Conservation (phyloP, 1,140 invertebrate species). For the Rhynchophorus ferrugineus region DNA sequence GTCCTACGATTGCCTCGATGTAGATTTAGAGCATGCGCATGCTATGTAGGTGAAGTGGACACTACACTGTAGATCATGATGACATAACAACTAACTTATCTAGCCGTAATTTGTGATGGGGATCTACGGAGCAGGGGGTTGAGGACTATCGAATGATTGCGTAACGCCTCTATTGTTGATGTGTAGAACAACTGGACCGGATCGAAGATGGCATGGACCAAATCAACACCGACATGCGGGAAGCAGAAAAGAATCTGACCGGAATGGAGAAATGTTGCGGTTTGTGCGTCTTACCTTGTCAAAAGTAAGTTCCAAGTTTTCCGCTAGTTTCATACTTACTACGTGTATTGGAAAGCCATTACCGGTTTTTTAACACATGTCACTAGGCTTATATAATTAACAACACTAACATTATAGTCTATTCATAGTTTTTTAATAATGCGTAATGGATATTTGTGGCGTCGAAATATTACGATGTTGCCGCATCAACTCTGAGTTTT, state of each 20-base stretch:
- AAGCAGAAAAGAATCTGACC: slow-evolving; percentile 98
- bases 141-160: background rate
- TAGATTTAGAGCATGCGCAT: slow-evolving; percentile 27
- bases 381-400: no score
- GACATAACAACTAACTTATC: slow-evolving; percentile 3
- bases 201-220: slow-evolving; percentile 99
- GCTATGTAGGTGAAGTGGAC: slow-evolving; percentile 14
- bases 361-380: no score
- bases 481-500: no score
- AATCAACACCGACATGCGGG: slow-evolving; percentile 98
- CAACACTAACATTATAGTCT: no score
- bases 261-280: slow-evolving; percentile 99
- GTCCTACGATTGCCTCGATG: no score
- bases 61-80: slow-evolving; percentile 14
- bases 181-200: slow-evolving; percentile 94
- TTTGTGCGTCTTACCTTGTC: slow-evolving; percentile 94
- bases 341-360: background rate
- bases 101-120: background rate
- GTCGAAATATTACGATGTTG: no score
- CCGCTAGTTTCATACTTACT: background rate
- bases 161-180: slow-evolving; percentile 10
- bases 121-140: background rate
- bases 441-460: no score
- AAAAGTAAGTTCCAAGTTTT: slow-evolving; percentile 67
- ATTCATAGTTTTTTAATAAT: no score